Conservation (phyloP, 2,888 invertebrate species). For the Ochlodes sylvanus region DNA sequence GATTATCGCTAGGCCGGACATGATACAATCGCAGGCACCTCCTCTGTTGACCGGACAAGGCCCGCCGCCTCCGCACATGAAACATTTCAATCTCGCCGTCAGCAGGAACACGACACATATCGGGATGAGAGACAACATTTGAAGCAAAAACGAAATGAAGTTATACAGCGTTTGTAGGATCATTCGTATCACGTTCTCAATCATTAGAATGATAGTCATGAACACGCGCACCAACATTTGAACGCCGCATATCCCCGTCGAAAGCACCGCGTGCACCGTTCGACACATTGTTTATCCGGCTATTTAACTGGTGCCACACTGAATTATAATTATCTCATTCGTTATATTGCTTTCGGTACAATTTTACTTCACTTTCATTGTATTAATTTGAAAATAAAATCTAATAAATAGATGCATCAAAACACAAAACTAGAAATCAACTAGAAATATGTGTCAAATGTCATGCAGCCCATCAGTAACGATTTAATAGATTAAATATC, state of each 20-base stretch:
- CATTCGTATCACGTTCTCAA: constrained; percentile 73
- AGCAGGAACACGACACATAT: constrained; percentile 69
- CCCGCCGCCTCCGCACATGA: constrained; percentile 72
- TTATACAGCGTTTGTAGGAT: constrained; percentile 71
- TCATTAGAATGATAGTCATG: constrained; percentile 72
- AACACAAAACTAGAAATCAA: neutral
- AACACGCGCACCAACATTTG: constrained; percentile 74
- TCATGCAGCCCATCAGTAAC: neutral
- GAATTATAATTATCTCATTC: no score
- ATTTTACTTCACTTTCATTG: neutral
- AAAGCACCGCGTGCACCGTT: constrained; percentile 63
- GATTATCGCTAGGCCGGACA: constrained; percentile 63
- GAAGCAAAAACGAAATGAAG: constrained; percentile 69
- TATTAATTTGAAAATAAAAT: neutral
- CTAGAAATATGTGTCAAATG: neutral
- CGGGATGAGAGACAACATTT: constrained; percentile 70
- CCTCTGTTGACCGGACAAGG: constrained; percentile 66
- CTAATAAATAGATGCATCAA: neutral
- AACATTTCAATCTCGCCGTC: constrained; percentile 66
- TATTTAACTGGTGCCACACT: no score
- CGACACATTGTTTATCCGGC: constrained; percentile 61
- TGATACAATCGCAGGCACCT: constrained; percentile 68
- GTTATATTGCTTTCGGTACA: no score
- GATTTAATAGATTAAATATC: neutral
- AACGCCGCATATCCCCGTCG: constrained; percentile 64